These are phyloP conservation scores for Rhorus exstirpatorius DNA, from an alignment of 2,888 invertebrate genomes.

Conservation along the genomic window DNA sequence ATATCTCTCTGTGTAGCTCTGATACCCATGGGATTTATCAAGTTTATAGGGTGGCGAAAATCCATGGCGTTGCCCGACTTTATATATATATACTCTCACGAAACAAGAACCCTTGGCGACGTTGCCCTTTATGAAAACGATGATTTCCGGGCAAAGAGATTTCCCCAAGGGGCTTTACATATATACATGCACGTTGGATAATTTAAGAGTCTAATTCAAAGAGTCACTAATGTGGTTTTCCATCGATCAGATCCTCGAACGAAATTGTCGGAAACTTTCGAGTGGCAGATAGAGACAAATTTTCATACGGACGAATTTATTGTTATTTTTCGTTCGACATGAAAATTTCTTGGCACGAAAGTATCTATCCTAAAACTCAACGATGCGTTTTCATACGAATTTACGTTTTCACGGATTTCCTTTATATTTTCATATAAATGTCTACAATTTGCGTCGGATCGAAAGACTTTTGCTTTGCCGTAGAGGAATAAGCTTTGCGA, in stretches of 20 bases:
- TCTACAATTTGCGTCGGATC: too few species aligned
- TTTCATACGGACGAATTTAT: background rate
- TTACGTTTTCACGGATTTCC: too few species aligned
- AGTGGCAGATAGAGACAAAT: background rate
- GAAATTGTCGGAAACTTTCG: slow-evolving; percentile 52
- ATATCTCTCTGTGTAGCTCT: slow-evolving; percentile 63
- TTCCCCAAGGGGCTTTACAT: slow-evolving; percentile 74
- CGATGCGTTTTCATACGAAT: too few species aligned
- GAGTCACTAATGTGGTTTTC: slow-evolving; percentile 33
- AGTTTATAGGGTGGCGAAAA: slow-evolving; percentile 76
- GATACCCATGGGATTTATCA: slow-evolving; percentile 79
- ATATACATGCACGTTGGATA: slow-evolving; percentile 41
- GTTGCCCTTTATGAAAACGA: slow-evolving; percentile 77
- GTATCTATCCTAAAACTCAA: too few species aligned
- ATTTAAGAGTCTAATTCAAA: slow-evolving; percentile 33
- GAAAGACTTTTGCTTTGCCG: too few species aligned
- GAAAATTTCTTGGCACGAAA: too few species aligned
- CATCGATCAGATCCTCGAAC: slow-evolving; percentile 19
- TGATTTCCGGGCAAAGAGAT: slow-evolving; percentile 77
- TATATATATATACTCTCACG: slow-evolving; percentile 29
- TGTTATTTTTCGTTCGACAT: too few species aligned
- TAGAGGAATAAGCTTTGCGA: too few species aligned
- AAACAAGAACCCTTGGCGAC: slow-evolving; percentile 54
- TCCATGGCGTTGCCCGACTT: slow-evolving; percentile 35
- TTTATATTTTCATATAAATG: too few species aligned